Percentiles rank a stretch among this genome's conserved stretches.
phyloP scores from a whole-genome alignment of 2,113 vertebrate species.

The Triplophysa rosa region DNA sequence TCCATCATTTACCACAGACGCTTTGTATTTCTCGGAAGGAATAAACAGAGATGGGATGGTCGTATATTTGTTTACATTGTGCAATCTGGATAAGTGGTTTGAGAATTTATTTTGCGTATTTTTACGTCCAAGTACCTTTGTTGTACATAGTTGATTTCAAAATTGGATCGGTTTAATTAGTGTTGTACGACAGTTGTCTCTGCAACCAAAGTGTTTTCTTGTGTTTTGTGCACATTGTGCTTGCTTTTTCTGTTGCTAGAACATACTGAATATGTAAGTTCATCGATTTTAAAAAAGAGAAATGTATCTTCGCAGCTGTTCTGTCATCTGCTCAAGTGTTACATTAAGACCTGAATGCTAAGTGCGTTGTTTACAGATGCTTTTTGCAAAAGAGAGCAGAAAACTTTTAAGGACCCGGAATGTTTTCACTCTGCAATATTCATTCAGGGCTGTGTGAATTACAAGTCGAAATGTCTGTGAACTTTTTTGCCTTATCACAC shows the following conservation, averaged over 20 bases:
- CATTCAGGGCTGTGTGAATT: constrained; percentile 8
- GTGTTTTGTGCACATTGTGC: constrained; percentile 35
- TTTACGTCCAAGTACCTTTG: constrained; percentile 57
- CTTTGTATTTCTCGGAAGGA: constrained; percentile 10
- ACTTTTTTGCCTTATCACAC: constrained; percentile 34
- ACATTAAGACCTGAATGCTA: constrained; percentile 13
- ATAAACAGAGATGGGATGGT: constrained; percentile 62
- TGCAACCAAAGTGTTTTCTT: constrained; percentile 47
- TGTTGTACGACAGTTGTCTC: constrained; percentile 26
- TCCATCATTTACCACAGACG: constrained; percentile 12
- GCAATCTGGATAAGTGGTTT: constrained; percentile 55
- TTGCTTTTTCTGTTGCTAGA: not conserved
- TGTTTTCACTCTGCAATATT: constrained; percentile 36
- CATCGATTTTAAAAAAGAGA: constrained; percentile 18
- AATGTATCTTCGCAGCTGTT: not conserved
- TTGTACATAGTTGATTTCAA: constrained; percentile 63
- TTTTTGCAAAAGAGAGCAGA: constrained; percentile 22
- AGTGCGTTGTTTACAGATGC: constrained; percentile 13
- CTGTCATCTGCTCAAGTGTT: constrained; percentile 20
- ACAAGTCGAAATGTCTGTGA: not conserved
- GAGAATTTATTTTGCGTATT: constrained; percentile 43
- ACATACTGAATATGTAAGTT: not conserved
- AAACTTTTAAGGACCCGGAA: constrained; percentile 32
- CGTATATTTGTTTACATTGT: constrained; percentile 59
- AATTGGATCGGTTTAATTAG: constrained; percentile 8